Evolutionary conservation across 1,140 invertebrate genomes (phyloP), one percentile per base, ranked within the genome.

Genomic region (Diachasmimorpha longicaudata): DNA sequence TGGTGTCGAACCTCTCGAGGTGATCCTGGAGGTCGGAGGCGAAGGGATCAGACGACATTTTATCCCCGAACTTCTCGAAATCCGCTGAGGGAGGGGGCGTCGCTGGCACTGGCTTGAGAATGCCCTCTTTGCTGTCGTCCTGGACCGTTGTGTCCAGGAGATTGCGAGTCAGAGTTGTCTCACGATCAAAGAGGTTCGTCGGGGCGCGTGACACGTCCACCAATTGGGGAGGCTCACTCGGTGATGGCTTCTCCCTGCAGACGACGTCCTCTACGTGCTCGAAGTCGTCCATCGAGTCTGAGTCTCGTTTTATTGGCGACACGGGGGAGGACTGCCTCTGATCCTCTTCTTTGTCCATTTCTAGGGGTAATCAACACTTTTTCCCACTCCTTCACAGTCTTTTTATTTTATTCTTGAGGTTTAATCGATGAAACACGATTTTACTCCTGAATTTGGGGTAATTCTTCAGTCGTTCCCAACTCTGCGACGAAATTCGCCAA

Each of bases 261-360:
- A 31, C 31, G 31, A 31, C 82, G 83, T 10, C 83, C 84, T 16
- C 79, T 66, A 90, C 90, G 77, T 91, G 91, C 66, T 91, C 92
- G 83, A 94, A 93, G 84, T 93, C 93, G 80, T 94, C 93, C 48
- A 92, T 88, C 5, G 93, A 93, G 80, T 93, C 93, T 80, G 91
- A 90, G 69, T 93, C 92, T 44, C 91, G 88, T 81, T 90, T 91
- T 77, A 92, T 88, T 13, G 37, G 66, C 10, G n/a, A 19, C 19
- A 55, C 1, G 10, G 44, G 6, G 9, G 4, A 39, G 9, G 14
- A 11, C 31, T 23, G 13, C 16, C 70, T 3, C 13, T 71, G 68
- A 4, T 55, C 13, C 46, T 72, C 52, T 10, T 70, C 46, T 42
- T 21, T 70, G 8, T 75, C 67, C 67, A 75, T 75, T 68, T 19